phyloP scores from a whole-genome alignment of 2,888 invertebrate genomes.

The Drosophila meridiana region DNA sequence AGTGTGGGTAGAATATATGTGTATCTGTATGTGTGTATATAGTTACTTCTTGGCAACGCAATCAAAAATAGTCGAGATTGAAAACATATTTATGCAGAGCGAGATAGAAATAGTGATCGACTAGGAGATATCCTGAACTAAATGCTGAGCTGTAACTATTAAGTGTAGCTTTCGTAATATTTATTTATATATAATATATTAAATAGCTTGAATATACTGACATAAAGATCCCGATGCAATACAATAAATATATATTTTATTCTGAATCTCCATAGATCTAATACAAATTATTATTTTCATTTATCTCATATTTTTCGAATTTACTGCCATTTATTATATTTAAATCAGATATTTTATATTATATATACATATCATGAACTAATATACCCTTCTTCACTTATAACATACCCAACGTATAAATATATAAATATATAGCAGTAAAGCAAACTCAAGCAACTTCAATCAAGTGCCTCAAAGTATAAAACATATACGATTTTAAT shows the following conservation, averaged over 20 bases:
- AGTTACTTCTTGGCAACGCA: slow-evolving; percentile 11
- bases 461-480: not conserved
- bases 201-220: too few relatives aligned
- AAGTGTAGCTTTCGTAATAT: too few relatives aligned
- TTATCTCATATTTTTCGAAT: not conserved
- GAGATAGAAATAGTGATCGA: not conserved
- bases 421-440: not conserved
- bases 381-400: not conserved
- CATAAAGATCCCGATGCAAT: too few relatives aligned
- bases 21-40: not conserved
- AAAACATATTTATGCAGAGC: not conserved
- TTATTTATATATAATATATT: too few relatives aligned
- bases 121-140: not conserved
- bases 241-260: too few relatives aligned
- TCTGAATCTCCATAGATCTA: not conserved
- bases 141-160: not conserved
- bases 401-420: not conserved
- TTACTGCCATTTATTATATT: not conserved
- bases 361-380: not conserved
- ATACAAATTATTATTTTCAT: not conserved
- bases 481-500: not conserved
- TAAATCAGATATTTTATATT: too few relatives aligned
- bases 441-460: not conserved
- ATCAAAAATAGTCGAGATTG: slow-evolving; percentile 15
- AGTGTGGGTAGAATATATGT: not conserved